phyloP scores from a whole-genome alignment of 2,797 vertebrate species.

The Hypotaenidia okinawae region DNA sequence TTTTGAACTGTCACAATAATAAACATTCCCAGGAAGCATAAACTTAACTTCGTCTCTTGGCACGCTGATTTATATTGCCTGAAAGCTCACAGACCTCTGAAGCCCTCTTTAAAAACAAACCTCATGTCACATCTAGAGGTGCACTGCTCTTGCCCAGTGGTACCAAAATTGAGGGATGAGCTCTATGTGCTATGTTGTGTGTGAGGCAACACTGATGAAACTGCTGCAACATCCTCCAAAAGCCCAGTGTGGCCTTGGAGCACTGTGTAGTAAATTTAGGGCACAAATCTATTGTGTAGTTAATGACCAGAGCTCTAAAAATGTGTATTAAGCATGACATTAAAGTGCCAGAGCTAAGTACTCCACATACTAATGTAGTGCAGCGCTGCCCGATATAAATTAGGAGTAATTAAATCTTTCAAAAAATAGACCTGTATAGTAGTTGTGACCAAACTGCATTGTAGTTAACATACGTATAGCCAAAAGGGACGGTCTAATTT shows the following conservation, averaged over 20 bases:
- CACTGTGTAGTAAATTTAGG: neutral
- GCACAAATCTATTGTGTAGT: neutral
- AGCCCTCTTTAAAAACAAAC: neutral
- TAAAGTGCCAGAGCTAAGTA: neutral
- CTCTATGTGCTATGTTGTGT: accelerated
- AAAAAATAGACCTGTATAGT: neutral
- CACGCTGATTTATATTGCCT: neutral
- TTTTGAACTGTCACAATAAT: neutral
- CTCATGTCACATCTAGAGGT: neutral
- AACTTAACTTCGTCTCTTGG: neutral
- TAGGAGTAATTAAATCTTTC: conserved; percentile 19
- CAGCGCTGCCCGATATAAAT: neutral
- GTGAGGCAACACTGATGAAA: neutral
- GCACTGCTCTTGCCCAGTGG: neutral
- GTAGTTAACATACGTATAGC: neutral
- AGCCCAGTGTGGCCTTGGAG: neutral
- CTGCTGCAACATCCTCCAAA: neutral
- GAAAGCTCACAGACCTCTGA: neutral
- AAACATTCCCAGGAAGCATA: neutral
- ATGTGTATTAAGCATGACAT: neutral
- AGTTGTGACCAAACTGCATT: neutral
- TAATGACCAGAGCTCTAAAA: conserved; percentile 33
- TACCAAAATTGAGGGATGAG: neutral
- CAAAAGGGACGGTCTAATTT: neutral
- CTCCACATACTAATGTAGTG: neutral